Base-by-base conservation (phyloP, 2,888 invertebrate genomes). In the Chloroclysta siterata region DNA sequence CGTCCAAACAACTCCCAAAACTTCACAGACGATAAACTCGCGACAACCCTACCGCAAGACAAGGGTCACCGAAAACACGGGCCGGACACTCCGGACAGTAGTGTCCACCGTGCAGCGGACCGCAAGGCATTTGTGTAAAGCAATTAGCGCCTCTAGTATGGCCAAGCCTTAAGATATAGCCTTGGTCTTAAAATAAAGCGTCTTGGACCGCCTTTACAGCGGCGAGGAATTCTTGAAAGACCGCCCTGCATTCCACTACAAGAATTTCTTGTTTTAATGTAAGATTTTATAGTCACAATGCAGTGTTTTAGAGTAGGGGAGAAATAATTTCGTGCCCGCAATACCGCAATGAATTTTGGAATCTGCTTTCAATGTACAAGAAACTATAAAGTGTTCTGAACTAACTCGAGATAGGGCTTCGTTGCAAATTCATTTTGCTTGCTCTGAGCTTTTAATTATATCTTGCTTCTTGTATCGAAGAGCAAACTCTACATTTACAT, bases 61-160 rank as follows among this genome's bases (percentile, higher is more conserved):
- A 77, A 82, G 77, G 84, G 78, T 79, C 73, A 73, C 63, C 53
- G 75, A 77, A 79, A 78, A 81, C 78, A 77, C 72, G 66, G 75
- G 71, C 72, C 72, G 79, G 80, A 76, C 79, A 76, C 74, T 73
- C 72, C 73, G 79, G 80, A 76, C 79, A 76, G 74, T 73, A 68
- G 70, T 68, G 67, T 70, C 76, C 74, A 72, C 73, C 70, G 72
- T 73, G 74, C 76, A 71, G 74, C 70, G 71, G 69, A 78, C 79
- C 80, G 78, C 77, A 78, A 77, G 82, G 86, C 83, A 88, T 88
- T 82, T 84, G 85, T 82, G 84, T 88, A 87, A 87, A 87, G 88
- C 88, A 88, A 90, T 90, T 89, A 91, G 83, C 87, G 84, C 82
- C 77, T 84, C 78, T 86, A 88, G 87, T 87, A 85, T 85, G 83